Evolutionary conservation across 1,140 invertebrate genomes (phyloP).

Genomic region (Saxidomus purpurata): DNA sequence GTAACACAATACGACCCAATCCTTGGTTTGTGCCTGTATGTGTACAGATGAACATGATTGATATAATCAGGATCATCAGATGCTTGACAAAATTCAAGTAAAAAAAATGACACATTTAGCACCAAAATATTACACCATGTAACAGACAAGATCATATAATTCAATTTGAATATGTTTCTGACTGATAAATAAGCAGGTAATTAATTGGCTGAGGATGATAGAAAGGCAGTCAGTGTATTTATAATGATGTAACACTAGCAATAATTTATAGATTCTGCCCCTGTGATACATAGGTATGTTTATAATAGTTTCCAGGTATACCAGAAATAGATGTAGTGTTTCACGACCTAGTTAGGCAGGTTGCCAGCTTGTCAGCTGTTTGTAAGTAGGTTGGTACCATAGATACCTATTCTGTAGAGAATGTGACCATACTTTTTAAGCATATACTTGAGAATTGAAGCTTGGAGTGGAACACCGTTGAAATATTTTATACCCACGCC

Average conservation of each 20-base stretch:
- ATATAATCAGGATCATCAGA: too few relatives aligned
- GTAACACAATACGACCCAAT: too few relatives aligned
- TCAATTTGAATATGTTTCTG: conserved; percentile 2
- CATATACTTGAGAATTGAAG: too few relatives aligned
- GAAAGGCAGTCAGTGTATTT: neutral
- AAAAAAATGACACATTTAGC: too few relatives aligned
- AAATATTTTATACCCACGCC: too few relatives aligned
- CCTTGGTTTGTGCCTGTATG: too few relatives aligned
- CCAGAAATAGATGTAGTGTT: conserved; percentile 21
- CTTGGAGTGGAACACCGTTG: too few relatives aligned
- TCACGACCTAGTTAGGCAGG: conserved; percentile 14
- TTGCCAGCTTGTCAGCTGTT: conserved; percentile 52
- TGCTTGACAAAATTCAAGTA: too few relatives aligned
- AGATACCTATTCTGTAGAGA: neutral
- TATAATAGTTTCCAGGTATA: conserved; percentile 22
- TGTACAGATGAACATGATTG: too few relatives aligned
- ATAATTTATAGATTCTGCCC: conserved; percentile 23
- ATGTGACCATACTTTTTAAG: too few relatives aligned
- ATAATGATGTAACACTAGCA: conserved; percentile 17
- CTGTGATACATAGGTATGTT: conserved; percentile 4
- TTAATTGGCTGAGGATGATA: conserved; percentile 1
- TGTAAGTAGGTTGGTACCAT: conserved; percentile 15
- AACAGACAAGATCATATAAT: neutral
- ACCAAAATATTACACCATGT: too few relatives aligned
- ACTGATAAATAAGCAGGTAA: conserved; percentile 4